Percentiles rank a stretch among this genome's conserved stretches.
Conservation (phyloP, 2,797 vertebrate species). For the Galago senegalensis region DNA sequence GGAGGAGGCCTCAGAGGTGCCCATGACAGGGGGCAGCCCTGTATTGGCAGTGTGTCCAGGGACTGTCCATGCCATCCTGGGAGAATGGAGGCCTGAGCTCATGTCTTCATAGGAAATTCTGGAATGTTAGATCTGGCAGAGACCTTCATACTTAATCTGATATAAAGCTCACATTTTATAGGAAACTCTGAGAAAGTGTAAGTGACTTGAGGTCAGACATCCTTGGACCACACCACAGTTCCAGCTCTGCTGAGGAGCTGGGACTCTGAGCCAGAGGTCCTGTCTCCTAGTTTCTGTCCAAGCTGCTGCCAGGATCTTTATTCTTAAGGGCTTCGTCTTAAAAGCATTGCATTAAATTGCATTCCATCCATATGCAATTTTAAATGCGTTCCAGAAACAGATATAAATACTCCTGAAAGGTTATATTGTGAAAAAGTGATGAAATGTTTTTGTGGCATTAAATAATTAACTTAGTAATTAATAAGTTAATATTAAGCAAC, state of each 20-base stretch:
- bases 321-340: not conserved
- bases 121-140: not conserved
- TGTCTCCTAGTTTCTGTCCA: not conserved
- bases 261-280: not conserved
- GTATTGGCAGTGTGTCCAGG: not conserved
- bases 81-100: not conserved
- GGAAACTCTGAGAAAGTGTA: not conserved
- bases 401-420: not conserved
- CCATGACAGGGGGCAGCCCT: rapidly evolving
- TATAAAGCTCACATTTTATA: not conserved
- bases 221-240: rapidly evolving
- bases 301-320: not conserved
- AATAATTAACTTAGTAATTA: too few species aligned
- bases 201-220: not conserved
- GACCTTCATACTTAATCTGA: not conserved
- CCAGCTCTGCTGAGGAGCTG: not conserved
- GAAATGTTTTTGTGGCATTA: not conserved
- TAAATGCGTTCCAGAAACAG: not conserved
- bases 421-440: too few species aligned
- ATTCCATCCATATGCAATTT: not conserved
- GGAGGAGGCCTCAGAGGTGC: not conserved
- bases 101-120: not conserved
- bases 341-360: too few species aligned
- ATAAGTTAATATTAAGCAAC: not conserved
- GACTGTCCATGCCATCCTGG: not conserved